A percentile compares a stretch with the other conserved stretches of the same genome.
These are phyloP conservation scores for Amphiprion clarkii DNA, from an alignment of 2,797 vertebrate genomes.

Conservation along the genomic window DNA sequence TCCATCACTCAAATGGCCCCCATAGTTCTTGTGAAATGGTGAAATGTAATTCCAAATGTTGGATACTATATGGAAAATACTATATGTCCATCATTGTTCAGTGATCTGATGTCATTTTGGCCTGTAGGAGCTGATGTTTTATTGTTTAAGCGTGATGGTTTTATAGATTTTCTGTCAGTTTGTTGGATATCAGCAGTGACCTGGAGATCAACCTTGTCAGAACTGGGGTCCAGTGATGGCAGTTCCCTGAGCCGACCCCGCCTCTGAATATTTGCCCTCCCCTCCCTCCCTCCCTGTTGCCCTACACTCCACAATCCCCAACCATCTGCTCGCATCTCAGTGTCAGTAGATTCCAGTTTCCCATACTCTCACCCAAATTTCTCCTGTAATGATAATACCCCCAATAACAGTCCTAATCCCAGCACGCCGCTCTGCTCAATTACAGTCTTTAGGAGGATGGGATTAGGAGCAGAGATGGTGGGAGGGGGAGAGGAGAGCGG, in stretches of 20 bases:
- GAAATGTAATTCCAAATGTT: constrained; percentile 76
- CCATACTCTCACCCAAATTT: constrained; percentile 77
- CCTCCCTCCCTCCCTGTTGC: not conserved
- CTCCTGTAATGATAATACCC: constrained; percentile 77
- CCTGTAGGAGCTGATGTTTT: constrained; percentile 73
- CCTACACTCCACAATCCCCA: constrained; percentile 17
- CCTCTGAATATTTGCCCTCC: constrained; percentile 25
- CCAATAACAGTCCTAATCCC: constrained; percentile 86
- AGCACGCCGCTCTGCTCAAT: constrained; percentile 83
- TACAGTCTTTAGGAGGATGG: constrained; percentile 85
- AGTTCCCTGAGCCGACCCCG: constrained; percentile 26
- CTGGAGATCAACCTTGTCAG: constrained; percentile 80
- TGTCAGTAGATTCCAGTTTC: constrained; percentile 59
- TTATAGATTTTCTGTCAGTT: constrained; percentile 80
- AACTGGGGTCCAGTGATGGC: constrained; percentile 62
- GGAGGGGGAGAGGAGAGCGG: constrained; percentile 29
- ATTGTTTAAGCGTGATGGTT: constrained; percentile 80
- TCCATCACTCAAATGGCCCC: constrained; percentile 72
- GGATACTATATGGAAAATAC: constrained; percentile 68
- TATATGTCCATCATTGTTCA: constrained; percentile 75
- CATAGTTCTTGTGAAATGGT: constrained; percentile 65
- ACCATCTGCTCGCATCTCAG: constrained; percentile 50
- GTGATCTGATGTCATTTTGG: constrained; percentile 71
- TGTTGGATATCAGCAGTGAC: constrained; percentile 75
- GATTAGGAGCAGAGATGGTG: constrained; percentile 81